A percentile compares a stretch with the other conserved stretches of the same genome.
Evolutionary conservation across 2,113 vertebrate species (phyloP).

Genomic region (Xiphorhynchus elegans): DNA sequence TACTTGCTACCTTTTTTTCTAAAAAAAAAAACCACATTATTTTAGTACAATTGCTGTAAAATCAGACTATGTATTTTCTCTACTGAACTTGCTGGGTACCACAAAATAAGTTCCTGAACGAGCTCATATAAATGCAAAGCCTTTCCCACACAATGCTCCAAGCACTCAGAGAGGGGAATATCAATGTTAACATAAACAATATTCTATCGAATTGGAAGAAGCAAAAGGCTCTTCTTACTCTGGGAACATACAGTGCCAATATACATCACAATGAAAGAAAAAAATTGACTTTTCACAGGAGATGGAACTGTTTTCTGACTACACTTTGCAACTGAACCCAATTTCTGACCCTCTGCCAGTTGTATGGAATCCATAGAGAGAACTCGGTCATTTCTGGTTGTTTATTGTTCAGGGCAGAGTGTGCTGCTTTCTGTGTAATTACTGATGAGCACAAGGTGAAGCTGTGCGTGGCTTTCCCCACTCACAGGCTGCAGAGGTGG

Average conservation of each 20-base stretch:
- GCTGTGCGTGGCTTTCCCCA: neutral
- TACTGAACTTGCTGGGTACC: neutral
- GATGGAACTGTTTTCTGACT: neutral
- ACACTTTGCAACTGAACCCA: neutral
- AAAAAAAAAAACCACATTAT: neutral
- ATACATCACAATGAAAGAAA: neutral
- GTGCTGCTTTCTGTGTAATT: neutral
- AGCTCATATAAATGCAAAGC: neutral
- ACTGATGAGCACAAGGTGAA: neutral
- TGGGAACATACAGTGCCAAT: neutral
- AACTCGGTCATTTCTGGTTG: neutral
- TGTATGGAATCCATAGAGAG: neutral
- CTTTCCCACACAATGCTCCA: neutral
- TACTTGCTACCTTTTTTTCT: neutral
- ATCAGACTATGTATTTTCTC: neutral
- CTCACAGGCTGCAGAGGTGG: conserved; percentile 10
- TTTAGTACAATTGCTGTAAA: neutral
- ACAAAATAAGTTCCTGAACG: neutral
- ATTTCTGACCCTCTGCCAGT: neutral
- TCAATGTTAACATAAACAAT: neutral
- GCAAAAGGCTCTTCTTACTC: neutral
- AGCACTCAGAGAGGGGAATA: neutral
- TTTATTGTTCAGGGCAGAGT: neutral
- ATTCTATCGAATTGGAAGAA: neutral
- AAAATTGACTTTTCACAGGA: neutral